Percentiles rank a stretch among this genome's conserved stretches.
phyloP scores from a whole-genome alignment of 92 coral and sea anemone species.

The Heteractis magnifica region DNA sequence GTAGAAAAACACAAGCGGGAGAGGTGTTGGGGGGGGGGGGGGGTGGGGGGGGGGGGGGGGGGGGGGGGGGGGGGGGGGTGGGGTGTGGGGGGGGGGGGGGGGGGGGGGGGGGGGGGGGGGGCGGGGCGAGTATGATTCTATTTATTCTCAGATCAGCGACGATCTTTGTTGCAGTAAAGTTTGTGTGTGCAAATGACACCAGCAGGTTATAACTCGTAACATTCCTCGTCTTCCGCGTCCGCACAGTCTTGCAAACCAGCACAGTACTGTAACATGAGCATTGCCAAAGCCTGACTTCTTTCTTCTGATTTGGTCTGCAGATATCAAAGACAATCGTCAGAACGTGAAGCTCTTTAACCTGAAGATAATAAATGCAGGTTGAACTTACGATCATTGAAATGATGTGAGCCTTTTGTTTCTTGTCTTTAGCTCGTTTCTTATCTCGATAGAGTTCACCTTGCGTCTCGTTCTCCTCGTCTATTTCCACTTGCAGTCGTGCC shows the following conservation, averaged over 20 bases:
- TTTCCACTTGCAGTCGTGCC: conserved; percentile 84
- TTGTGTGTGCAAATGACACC: too few relatives aligned
- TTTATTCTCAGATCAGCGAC: too few relatives aligned
- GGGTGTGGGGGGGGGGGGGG: too few relatives aligned
- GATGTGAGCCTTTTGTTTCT: conserved; percentile 46
- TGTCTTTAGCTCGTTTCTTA: conserved; percentile 59
- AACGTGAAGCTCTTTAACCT: too few relatives aligned
- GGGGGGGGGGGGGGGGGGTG: too few relatives aligned
- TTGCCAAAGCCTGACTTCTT: conserved; percentile 87
- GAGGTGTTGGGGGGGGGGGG: too few relatives aligned
- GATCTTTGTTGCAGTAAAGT: too few relatives aligned
- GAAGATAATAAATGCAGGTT: not conserved
- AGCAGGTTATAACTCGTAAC: conserved; percentile 49
- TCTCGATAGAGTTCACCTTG: conserved; percentile 62
- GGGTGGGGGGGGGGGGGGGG: too few relatives aligned
- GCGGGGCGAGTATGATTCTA: not conserved
- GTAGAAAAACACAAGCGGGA: too few relatives aligned
- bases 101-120: not conserved
- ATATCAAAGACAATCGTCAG: not conserved
- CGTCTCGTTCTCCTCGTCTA: conserved; percentile 94
- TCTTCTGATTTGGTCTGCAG: conserved; percentile 85
- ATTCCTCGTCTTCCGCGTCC: conserved; percentile 67
- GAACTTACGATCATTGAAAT: conserved; percentile 75
- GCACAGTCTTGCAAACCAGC: conserved; percentile 93
- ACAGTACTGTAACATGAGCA: conserved; percentile 92